Evolutionary conservation across 2,888 invertebrate species (phyloP).

Genomic region (Apomyelois bistriatella): DNA sequence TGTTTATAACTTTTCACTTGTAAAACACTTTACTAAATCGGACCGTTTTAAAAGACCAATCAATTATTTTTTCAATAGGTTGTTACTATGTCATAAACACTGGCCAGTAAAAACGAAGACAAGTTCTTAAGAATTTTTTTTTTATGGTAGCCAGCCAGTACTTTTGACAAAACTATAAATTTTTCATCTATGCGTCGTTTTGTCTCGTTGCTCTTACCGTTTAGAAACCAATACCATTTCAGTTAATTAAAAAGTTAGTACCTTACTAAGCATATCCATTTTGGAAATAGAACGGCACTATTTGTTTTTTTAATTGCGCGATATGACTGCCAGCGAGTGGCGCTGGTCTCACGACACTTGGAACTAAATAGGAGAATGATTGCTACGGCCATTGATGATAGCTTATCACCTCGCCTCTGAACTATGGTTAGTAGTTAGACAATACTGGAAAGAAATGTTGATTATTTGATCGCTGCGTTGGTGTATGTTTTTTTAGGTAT

Average conservation of each 20-base stretch:
- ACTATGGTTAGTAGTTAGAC: neutral
- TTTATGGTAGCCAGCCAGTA: no score
- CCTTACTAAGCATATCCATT: constrained; percentile 11
- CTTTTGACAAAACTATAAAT: no score
- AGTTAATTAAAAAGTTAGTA: neutral
- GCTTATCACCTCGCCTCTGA: constrained; percentile 7
- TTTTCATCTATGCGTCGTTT: no score
- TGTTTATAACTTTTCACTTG: no score
- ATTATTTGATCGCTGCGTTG: neutral
- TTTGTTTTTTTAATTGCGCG: neutral
- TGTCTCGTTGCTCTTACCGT: no score
- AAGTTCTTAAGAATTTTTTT: no score
- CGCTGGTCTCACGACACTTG: neutral
- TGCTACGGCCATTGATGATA: constrained; percentile 1
- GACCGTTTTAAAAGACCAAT: no score
- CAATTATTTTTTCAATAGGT: no score
- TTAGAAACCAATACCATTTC: neutral
- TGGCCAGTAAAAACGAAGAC: no score
- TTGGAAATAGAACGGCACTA: neutral
- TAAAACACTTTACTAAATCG: no score
- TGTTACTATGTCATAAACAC: no score
- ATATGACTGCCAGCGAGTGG: neutral
- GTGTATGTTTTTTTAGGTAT: neutral
- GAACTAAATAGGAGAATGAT: constrained; percentile 5
- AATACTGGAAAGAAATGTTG: constrained; percentile 1